Conservation (phyloP, 2,113 vertebrate species). For the Microcebus murinus region DNA sequence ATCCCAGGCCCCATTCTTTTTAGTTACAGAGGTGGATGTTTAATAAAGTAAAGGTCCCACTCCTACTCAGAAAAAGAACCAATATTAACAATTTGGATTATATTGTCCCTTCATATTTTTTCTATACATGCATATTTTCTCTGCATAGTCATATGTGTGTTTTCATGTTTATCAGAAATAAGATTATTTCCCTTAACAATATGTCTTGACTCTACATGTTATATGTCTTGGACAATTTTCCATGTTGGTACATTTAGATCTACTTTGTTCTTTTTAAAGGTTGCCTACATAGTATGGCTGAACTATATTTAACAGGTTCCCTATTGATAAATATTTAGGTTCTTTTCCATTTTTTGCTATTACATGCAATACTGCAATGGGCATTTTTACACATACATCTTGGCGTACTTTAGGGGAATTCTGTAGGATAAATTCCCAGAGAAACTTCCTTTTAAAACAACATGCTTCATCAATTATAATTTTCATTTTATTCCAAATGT, state of each 20-base stretch:
- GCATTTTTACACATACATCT: slow-evolving; percentile 38
- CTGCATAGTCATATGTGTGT: neutral
- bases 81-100: slow-evolving; percentile 23
- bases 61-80: neutral
- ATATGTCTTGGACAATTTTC: slow-evolving; percentile 34
- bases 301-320: slow-evolving; percentile 41
- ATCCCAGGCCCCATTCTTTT: neutral
- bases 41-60: slow-evolving; percentile 33
- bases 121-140: neutral
- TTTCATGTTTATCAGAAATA: slow-evolving; percentile 24
- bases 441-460: slow-evolving; percentile 52
- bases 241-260: neutral
- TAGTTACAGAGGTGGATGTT: neutral
- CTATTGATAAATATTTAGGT: slow-evolving; percentile 33
- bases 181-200: slow-evolving; percentile 43
- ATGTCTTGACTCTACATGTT: neutral
- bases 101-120: slow-evolving; percentile 11
- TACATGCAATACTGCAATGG: neutral
- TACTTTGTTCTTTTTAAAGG: slow-evolving; percentile 50
- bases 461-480: slow-evolving; percentile 1
- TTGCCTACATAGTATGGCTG: neutral
- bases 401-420: slow-evolving; percentile 39
- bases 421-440: slow-evolving; percentile 33
- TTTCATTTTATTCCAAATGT: slow-evolving; percentile 41
- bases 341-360: slow-evolving; percentile 51